Evolutionary conservation across 2,888 invertebrate genomes (phyloP), one percentile per base, ranked within the genome.

Genomic region (Pachliopta kotzebuea): DNA sequence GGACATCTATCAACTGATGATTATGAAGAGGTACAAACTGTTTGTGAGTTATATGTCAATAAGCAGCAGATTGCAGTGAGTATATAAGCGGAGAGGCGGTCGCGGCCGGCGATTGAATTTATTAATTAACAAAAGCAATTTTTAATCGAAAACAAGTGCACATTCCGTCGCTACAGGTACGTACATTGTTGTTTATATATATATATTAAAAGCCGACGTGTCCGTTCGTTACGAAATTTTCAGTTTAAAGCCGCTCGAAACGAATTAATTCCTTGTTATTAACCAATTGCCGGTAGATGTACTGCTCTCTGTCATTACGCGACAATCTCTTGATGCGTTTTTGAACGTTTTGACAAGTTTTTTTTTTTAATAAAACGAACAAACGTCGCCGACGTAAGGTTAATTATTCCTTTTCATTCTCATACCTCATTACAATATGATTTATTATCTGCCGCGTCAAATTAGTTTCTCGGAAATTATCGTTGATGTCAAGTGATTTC

Each of bases 181-280:
- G 55, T 29, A 50, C 37, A 3, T 37, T 14, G 37, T 37, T n/a
- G n/a, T n/a, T n/a, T n/a, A n/a, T n/a, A 14, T 37, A 37, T 37
- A 37, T 37, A 37, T 37, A 0, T 37, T 11, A 37, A 14, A 37
- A 14, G 37, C 0, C 1, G 37, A 20, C 37, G 31, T 55, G 55
- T 24, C 20, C 52, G 23, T 42, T 60, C 56, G n/a, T 56, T 61
- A 54, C 61, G 53, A 31, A 65, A 45, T 61, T 9, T 53, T 42
- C 57, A 57, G 53, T 65, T 65, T 61, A 45, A 54, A 65, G n/a
- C 57, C 56, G 57, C 45, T 8, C 49, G 45, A 49, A 65, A 49
- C 58, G 31, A 57, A 29, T 65, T 61, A 61, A 65, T 57, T 18
- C 53, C 65, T 61, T 54, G 61, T 65, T 65, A 65, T 61, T 65